phyloP scores from a whole-genome alignment of 2,888 invertebrate species.

The Macrophya annulata region DNA sequence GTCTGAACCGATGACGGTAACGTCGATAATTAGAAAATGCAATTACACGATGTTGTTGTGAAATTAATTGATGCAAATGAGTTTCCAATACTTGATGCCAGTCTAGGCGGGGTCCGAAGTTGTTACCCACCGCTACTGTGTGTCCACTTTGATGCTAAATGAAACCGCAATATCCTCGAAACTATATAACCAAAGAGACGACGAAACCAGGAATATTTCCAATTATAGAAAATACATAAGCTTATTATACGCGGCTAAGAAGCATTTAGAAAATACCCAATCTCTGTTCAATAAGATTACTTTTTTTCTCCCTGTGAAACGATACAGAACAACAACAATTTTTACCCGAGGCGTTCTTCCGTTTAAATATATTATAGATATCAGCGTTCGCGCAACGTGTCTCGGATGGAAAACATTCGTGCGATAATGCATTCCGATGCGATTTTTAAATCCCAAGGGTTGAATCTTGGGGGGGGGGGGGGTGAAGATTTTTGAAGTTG shows the following conservation, averaged over 20 bases:
- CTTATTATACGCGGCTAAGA: background rate
- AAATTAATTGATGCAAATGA: conserved; percentile 74
- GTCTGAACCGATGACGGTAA: conserved; percentile 9
- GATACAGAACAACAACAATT: background rate
- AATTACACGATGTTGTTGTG: conserved; percentile 72
- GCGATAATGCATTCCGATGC: conserved; percentile 46
- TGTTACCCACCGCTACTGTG: conserved; percentile 27
- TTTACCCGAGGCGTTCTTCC: conserved; percentile 17
- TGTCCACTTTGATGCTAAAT: conserved; percentile 36
- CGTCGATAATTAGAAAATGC: conserved; percentile 65
- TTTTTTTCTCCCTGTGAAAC: background rate
- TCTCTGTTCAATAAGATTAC: background rate
- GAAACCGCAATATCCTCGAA: background rate
- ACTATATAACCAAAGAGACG: too few relatives aligned
- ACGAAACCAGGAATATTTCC: background rate
- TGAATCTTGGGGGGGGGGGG: background rate
- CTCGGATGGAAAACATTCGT: conserved; percentile 35
- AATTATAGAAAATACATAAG: background rate
- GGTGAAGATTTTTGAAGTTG: conserved; percentile 17
- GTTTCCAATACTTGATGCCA: conserved; percentile 70
- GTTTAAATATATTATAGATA: background rate
- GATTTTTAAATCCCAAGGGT: conserved; percentile 11
- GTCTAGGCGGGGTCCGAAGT: conserved; percentile 57
- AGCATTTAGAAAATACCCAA: background rate
- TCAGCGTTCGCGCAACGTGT: conserved; percentile 17